Evolutionary conservation across 2,888 invertebrate species (phyloP), one percentile per base, ranked within the genome.

Genomic region (Andrena haemorrhoa): DNA sequence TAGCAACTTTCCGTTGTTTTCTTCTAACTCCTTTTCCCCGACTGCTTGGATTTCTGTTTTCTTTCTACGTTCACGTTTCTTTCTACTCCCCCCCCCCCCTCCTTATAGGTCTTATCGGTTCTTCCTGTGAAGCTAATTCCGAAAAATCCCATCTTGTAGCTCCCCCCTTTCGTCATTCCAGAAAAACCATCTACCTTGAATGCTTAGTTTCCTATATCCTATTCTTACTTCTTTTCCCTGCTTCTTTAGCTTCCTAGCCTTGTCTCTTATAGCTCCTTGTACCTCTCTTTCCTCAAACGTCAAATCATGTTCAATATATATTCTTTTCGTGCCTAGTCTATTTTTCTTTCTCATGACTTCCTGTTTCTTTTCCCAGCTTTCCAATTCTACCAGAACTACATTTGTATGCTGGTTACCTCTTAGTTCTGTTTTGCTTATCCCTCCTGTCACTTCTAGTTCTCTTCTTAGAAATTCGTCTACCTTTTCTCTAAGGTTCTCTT

Each of bases 311-410:
- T 51, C 51, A n/a, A 51, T n/a, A 51, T n/a, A 51, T 51, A n/a
- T 51, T 16, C 51, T 51, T n/a, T 12, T 49, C 0, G 16, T n/a
- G 0, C n/a, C 6, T n/a, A 49, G n/a, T n/a, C n/a, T 49, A 49
- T 49, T 49, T 49, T 51, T 51, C 51, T 51, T 51, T n/a, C 20
- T 51, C 51, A 51, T 51, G 16, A 51, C 20, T 51, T 20, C 51
- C 51, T 51, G 51, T 7, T 51, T 51, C 20, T 20, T 20, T 20
- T 51, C 20, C 51, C 51, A 51, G 49, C n/a, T 49, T 49, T 49
- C 49, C 2, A 35, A 10, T 35, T 35, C 35, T 10, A 35, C 35
- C 35, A 35, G 35, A 35, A 35, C 35, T 35, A 35, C 10, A 35
- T 35, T 8, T 35, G 35, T 35, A 35, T 35, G 35, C 35, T 35